phyloP scores from a whole-genome alignment of 2,797 vertebrate species.

The Columba guinea region DNA sequence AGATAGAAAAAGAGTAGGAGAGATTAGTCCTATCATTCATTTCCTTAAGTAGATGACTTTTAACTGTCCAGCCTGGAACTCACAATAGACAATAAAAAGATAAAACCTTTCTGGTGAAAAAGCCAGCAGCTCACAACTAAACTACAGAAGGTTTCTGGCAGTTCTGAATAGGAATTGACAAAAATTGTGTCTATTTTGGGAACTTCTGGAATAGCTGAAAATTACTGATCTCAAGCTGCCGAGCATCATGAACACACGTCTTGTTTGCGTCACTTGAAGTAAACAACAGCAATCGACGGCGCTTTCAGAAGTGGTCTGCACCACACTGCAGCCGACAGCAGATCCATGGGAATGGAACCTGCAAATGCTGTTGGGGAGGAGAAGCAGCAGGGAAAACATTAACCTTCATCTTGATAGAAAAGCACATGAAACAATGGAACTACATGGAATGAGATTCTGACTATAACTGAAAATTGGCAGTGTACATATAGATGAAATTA shows the following conservation, averaged over 20 bases:
- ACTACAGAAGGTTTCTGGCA: neutral
- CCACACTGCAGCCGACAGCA: neutral
- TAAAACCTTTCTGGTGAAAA: neutral
- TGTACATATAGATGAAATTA: neutral
- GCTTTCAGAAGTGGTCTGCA: neutral
- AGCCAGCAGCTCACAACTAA: neutral
- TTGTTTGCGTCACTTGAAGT: neutral
- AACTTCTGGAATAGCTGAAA: neutral
- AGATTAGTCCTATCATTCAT: neutral
- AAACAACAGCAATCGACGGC: fast-evolving
- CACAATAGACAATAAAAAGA: neutral
- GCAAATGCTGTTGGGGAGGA: neutral
- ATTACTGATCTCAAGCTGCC: neutral
- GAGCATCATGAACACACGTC: neutral
- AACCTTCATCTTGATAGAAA: neutral
- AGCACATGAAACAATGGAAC: neutral
- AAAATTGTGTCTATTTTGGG: neutral
- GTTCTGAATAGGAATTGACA: neutral
- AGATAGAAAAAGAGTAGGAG: neutral
- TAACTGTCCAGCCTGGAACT: neutral
- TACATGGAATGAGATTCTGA: neutral
- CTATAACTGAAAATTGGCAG: neutral
- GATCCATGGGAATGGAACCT: neutral
- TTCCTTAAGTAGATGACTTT: neutral
- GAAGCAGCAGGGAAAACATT: neutral